Conservation (phyloP, 2,113 vertebrate species). For the Malurus melanocephalus region DNA sequence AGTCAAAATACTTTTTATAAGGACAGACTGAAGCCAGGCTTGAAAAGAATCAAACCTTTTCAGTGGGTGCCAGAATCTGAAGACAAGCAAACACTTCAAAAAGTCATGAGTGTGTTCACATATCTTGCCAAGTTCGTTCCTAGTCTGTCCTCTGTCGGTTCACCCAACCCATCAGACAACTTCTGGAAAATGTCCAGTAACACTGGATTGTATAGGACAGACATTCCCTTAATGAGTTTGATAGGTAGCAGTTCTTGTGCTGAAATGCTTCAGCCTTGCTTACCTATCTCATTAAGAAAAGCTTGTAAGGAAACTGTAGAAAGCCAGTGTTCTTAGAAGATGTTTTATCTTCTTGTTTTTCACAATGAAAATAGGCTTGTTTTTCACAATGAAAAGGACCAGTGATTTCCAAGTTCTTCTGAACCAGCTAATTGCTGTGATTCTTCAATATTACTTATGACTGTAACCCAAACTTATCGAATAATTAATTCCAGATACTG, state of each 20-base stretch:
- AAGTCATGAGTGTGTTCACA: not conserved
- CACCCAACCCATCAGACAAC: not conserved
- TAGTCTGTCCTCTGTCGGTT: constrained; percentile 21
- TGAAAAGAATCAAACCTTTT: not conserved
- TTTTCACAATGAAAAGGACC: not conserved
- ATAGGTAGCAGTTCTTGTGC: constrained; percentile 21
- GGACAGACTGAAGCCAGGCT: not conserved
- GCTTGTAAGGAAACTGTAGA: not conserved
- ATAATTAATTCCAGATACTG: not conserved
- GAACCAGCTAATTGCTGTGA: not conserved
- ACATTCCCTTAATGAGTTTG: constrained; percentile 39
- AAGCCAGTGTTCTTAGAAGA: not conserved
- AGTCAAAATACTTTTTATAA: not conserved
- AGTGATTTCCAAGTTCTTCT: not conserved
- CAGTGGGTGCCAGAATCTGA: not conserved
- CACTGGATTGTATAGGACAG: not conserved
- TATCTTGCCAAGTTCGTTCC: constrained; percentile 26
- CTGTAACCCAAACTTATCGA: not conserved
- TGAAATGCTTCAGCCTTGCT: not conserved
- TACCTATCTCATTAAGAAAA: not conserved
- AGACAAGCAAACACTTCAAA: constrained; percentile 11
- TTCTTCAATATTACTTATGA: not conserved
- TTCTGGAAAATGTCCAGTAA: constrained; percentile 42
- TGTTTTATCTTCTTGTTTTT: not conserved
- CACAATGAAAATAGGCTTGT: not conserved